These are phyloP conservation scores for Lamellibrachia satsuma DNA, from an alignment of 2,888 invertebrate species.

Conservation along the genomic window DNA sequence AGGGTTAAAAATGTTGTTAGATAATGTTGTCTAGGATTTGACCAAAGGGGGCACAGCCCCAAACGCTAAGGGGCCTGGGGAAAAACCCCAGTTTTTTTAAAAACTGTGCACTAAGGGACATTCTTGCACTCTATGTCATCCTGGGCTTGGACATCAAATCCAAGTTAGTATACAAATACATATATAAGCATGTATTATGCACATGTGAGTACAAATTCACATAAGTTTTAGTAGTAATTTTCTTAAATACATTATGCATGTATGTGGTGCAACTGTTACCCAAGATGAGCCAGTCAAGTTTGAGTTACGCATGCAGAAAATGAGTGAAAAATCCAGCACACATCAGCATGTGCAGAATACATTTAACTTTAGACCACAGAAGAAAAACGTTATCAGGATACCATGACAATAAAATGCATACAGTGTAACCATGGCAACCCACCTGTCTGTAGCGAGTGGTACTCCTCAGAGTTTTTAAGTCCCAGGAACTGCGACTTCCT, in stretches of 20 bases:
- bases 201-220: too few species aligned
- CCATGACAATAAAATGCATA: background rate
- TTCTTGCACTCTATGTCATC: too few species aligned
- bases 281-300: background rate
- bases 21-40: too few species aligned
- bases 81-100: too few species aligned
- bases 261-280: background rate
- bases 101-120: too few species aligned
- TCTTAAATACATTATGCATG: background rate
- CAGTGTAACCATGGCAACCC: background rate
- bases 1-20: too few species aligned
- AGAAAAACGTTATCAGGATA: background rate
- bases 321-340: background rate
- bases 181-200: too few species aligned
- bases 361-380: background rate
- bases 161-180: too few species aligned
- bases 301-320: background rate
- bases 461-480: slow-evolving; percentile 48
- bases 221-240: too few species aligned
- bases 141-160: too few species aligned
- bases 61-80: too few species aligned
- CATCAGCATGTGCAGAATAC: background rate
- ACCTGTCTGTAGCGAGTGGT: slow-evolving; percentile 39
- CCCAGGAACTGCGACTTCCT: slow-evolving; percentile 81
- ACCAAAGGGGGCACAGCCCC: too few species aligned